Conservation (phyloP, 2,888 invertebrate genomes). For the Syrista parreyssii region DNA sequence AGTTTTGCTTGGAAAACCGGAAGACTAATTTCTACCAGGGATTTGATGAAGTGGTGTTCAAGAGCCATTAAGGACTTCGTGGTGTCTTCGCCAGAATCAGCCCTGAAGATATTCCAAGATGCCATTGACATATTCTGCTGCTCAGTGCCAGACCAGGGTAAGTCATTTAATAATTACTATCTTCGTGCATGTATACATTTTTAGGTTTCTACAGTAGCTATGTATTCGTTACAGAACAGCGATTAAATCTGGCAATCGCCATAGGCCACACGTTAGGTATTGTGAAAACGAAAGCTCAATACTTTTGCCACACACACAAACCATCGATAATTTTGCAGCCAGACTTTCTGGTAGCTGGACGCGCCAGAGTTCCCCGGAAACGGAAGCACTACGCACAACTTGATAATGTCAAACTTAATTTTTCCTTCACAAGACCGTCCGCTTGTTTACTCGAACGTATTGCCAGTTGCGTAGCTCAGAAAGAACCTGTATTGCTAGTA, state of each 20-base stretch:
- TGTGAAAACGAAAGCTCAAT: conserved; percentile 83
- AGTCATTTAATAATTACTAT: conserved; percentile 1
- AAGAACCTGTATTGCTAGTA: conserved; percentile 92
- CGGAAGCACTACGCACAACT: conserved; percentile 50
- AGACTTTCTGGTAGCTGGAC: conserved; percentile 76
- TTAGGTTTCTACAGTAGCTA: conserved; percentile 5
- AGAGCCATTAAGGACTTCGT: conserved; percentile 81
- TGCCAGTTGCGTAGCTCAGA: conserved; percentile 82
- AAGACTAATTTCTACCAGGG: conserved; percentile 83
- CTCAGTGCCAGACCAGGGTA: conserved; percentile 72
- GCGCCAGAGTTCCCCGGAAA: conserved; percentile 67
- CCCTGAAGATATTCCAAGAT: conserved; percentile 83
- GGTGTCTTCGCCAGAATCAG: conserved; percentile 76
- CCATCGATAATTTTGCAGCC: conserved; percentile 76
- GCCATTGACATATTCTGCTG: conserved; percentile 93
- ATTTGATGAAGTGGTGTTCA: conserved; percentile 92
- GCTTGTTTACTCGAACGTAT: conserved; percentile 88
- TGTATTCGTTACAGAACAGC: conserved; percentile 67
- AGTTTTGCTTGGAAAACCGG: conserved; percentile 67
- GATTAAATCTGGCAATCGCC: conserved; percentile 76
- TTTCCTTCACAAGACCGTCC: conserved; percentile 86
- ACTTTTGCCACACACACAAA: conserved; percentile 82
- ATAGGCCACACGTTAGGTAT: conserved; percentile 87
- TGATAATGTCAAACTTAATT: conserved; percentile 68
- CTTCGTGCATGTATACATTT: not conserved